Percentiles rank a stretch among this genome's conserved stretches.
Evolutionary conservation across 1,140 invertebrate species (phyloP).

Genomic region (Leptinotarsa undecemlineata): DNA sequence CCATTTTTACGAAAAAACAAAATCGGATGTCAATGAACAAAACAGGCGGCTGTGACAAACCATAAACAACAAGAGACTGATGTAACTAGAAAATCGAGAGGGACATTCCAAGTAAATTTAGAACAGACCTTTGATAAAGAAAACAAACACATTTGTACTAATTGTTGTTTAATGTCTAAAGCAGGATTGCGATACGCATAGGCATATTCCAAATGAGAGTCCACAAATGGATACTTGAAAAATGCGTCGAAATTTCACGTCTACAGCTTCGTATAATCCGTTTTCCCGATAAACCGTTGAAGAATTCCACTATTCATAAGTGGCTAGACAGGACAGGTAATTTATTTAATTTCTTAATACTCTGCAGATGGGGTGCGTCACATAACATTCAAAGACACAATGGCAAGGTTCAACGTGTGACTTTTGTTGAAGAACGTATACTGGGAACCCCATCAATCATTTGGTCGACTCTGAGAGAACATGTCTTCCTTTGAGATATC

Average conservation of each 20-base stretch:
- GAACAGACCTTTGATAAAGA: not conserved
- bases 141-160: not conserved
- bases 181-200: not conserved
- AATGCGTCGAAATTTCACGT: not conserved
- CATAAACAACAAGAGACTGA: not conserved
- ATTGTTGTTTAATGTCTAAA: not conserved
- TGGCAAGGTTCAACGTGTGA: not conserved
- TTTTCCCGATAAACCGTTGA: not conserved
- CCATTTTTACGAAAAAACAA: too few species aligned
- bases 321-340: not conserved
- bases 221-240: not conserved
- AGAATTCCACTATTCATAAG: not conserved
- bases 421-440: not conserved
- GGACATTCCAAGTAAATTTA: constrained; percentile 1
- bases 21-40: too few species aligned
- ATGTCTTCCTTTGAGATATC: too few species aligned
- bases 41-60: not conserved
- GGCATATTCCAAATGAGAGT: not conserved
- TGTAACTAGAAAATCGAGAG: not conserved
- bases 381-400: not conserved
- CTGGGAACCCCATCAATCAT: too few species aligned
- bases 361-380: not conserved
- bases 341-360: not conserved
- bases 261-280: not conserved
- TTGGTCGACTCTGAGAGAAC: too few species aligned